Evolutionary conservation across 2,888 invertebrate genomes (phyloP), one percentile per base, ranked within the genome.

Genomic region (Andrena haemorrhoa): DNA sequence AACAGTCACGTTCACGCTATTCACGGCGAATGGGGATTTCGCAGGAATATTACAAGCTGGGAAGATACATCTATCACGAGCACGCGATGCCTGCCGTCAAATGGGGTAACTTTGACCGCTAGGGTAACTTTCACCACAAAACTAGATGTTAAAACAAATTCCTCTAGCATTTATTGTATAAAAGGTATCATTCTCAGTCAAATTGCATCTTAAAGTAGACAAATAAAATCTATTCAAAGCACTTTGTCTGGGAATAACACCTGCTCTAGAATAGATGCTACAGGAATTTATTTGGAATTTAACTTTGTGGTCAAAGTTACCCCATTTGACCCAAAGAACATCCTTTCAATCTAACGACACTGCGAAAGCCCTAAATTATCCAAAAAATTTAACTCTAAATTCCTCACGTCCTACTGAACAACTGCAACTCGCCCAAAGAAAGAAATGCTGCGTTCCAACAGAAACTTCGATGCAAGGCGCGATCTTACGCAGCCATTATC

Each of bases 1-100:
- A 81, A 66, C 80, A 58, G 61, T 58, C 49, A 29, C 65, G 77
- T 73, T 73, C 77, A 16, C 33, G 29, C 69, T 65, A 70, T 70
- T 68, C 51, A 69, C 23, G 56, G 10, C 3, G 51, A 68, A 63
- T 61, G 26, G 51, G 56, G 66, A 65, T 31, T 20, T 29, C 16
- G 60, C 66, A 53, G 47, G 66, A 69, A 79, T 63, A 74, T 78
- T 64, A 68, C 65, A 73, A 31, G 64, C n/a, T 26, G 51, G 16
- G 16, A 23, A 41, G 20, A 65, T 65, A 41, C 56, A 65, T 65
- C 20, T n/a, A 53, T 65, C 51, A 35, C n/a, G n/a, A 12, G 26
- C 16, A 16, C 49, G 33, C 41, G 23, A 41, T 31, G 20, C 1
- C 12, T 41, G 12, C 41, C 16, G 16, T 41, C 41, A 41, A 41